Base-by-base conservation (phyloP, 2,797 vertebrate genomes). In the Ctenochaetus hawaiiensis region DNA sequence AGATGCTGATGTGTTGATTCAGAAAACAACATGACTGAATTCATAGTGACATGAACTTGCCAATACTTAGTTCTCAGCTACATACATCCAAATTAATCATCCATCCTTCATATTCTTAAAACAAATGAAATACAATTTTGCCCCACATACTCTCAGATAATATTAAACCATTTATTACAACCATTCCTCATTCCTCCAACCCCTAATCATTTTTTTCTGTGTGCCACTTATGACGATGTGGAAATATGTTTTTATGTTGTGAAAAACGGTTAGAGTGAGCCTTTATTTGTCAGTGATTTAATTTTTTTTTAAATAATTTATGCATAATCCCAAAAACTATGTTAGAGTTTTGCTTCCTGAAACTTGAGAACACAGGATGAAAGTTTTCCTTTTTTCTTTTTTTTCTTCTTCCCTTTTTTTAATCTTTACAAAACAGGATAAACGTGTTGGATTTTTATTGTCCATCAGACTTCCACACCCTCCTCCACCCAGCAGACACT, bases 381-480 rank as follows among this genome's bases (percentile, higher is more conserved):
- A 44, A 2, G 2, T 34, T 48, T 44, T 3, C 5, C 6, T 34
- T 34, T 34, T 34, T 34, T 34, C 7, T 30, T 30, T 26, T 26
- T 26, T 26, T 26, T 26, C 26, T 26, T 26, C 26, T 26, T 4
- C 26, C 7, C 65, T 8, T 60, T 13, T 48, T 67, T 67, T 57
- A 0, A 41, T 41, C 6, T 37, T 48, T 22, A 16, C 18, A 47
- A 45, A 72, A 72, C 26, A 47, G 49, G 30, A 26, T 30, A 62
- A 48, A 54, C 26, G 16, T 22, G 54, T 48, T 34, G 6, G 22
- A n/a, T 3, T 14, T 59, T 23, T 77, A 49, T 37, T 44, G 41
- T 75, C 23, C 16, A 1, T 48, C 7, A 48, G 51, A 13, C 56
- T 4, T 83, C 52, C 70, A 78, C 76, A 52, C 67, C 75, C 43